Evolutionary conservation across 2,797 vertebrate species (phyloP).

Genomic region (Cyprinella venusta): DNA sequence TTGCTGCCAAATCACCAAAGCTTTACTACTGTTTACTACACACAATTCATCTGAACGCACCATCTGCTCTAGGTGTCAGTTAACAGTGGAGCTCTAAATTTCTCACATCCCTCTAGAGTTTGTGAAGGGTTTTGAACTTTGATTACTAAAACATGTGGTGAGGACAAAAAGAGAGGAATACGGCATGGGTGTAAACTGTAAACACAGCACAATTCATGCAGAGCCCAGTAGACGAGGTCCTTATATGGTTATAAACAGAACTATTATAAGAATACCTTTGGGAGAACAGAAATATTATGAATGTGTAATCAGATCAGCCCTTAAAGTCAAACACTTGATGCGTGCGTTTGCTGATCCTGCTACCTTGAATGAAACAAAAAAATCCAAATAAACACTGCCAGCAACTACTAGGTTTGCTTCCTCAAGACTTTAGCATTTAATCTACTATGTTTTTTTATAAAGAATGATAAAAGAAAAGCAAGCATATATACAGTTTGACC

Average conservation of each 20-base stretch:
- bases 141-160: conserved; percentile 28
- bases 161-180: conserved; percentile 6
- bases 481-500: not conserved
- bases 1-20: conserved; percentile 8
- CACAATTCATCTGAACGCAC: conserved; percentile 16
- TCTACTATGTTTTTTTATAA: conserved; percentile 18
- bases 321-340: not conserved
- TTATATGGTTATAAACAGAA: conserved; percentile 41
- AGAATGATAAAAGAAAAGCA: not conserved
- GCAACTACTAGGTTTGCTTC: not conserved
- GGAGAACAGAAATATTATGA: not conserved
- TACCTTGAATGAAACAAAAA: not conserved
- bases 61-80: conserved; percentile 42
- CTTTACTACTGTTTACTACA: not conserved
- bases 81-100: conserved; percentile 47
- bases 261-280: conserved; percentile 30
- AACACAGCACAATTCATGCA: conserved; percentile 32
- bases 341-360: not conserved
- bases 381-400: not conserved
- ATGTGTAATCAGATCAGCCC: not conserved
- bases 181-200: not conserved
- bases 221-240: conserved; percentile 8
- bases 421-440: not conserved
- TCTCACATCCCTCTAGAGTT: conserved; percentile 37
- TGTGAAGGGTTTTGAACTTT: not conserved